Conservation (phyloP, 2,113 vertebrate species). For the Agelaius phoeniceus region DNA sequence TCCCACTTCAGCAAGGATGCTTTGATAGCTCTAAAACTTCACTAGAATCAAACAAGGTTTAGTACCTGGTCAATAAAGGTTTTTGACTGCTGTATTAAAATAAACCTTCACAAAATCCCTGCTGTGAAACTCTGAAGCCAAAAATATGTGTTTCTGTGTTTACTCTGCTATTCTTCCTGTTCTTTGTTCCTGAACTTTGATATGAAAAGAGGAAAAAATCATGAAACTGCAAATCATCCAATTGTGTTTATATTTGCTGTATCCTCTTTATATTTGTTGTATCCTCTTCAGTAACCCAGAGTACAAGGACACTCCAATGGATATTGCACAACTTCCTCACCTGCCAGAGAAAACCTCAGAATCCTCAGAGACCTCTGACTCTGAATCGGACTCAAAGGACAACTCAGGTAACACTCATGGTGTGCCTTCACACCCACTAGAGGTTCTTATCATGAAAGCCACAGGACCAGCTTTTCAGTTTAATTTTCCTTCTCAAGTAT, state of each 20-base stretch:
- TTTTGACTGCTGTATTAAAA: slow-evolving; percentile 41
- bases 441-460: neutral
- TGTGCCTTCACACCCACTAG: neutral
- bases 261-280: slow-evolving; percentile 37
- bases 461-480: neutral
- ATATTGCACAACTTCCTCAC: slow-evolving; percentile 94
- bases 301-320: slow-evolving; percentile 96
- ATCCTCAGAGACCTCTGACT: slow-evolving; percentile 96
- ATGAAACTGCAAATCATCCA: neutral
- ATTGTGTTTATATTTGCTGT: slow-evolving; percentile 24
- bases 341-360: slow-evolving; percentile 95
- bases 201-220: neutral
- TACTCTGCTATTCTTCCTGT: slow-evolving; percentile 17
- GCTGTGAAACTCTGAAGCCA: neutral
- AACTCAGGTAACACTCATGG: slow-evolving; percentile 86
- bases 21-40: slow-evolving; percentile 48
- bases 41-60: slow-evolving; percentile 2
- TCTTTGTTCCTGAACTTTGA: slow-evolving; percentile 35
- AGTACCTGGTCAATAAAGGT: slow-evolving; percentile 16
- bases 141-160: slow-evolving; percentile 16
- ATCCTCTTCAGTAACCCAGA: slow-evolving; percentile 85
- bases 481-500: neutral
- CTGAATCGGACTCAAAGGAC: slow-evolving; percentile 97
- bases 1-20: slow-evolving; percentile 61
- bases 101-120: slow-evolving; percentile 37